Conservation (phyloP, 2,113 vertebrate species). For the Cranoglanis bouderius region DNA sequence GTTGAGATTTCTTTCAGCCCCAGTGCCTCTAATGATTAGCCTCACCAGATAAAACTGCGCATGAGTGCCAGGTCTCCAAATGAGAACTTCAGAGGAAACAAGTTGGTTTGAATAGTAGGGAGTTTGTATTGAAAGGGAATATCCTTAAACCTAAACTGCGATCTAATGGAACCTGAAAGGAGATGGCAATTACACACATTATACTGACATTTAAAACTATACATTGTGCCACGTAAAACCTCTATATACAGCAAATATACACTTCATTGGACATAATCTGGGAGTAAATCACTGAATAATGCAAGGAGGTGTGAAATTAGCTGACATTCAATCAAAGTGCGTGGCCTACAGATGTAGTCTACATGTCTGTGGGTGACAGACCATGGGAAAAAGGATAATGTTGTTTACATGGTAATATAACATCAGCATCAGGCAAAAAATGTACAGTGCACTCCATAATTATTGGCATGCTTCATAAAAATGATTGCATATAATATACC, state of each 20-base stretch:
- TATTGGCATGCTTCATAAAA: background rate
- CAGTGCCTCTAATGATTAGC: background rate
- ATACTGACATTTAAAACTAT: background rate
- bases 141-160: background rate
- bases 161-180: background rate
- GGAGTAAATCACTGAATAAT: slow-evolving; percentile 26
- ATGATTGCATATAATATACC: background rate
- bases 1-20: background rate
- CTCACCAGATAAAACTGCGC: background rate
- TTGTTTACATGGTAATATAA: background rate
- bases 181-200: background rate
- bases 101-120: background rate
- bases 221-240: background rate
- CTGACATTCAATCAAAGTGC: slow-evolving; percentile 20
- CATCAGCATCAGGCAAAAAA: background rate
- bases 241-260: background rate
- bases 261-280: background rate
- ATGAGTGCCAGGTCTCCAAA: background rate
- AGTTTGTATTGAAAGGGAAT: background rate
- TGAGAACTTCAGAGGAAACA: slow-evolving; percentile 5
- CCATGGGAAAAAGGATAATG: background rate
- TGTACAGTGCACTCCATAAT: background rate
- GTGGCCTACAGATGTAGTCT: background rate
- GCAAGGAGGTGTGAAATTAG: slow-evolving; percentile 21
- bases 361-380: background rate